phyloP scores from a whole-genome alignment of 2,888 invertebrate species.

The Didymodactylos carnosus region DNA sequence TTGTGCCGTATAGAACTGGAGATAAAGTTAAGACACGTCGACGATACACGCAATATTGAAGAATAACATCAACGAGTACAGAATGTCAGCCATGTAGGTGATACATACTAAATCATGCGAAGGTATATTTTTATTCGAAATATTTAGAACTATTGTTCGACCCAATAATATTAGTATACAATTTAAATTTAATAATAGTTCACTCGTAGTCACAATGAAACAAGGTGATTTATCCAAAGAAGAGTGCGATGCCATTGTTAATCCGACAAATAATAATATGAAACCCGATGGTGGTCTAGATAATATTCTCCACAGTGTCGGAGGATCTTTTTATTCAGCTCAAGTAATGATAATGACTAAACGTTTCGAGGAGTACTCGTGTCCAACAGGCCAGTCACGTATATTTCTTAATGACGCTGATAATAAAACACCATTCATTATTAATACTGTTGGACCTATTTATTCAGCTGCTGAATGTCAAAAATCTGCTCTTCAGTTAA shows the following conservation, averaged over 20 bases:
- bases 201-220: background rate
- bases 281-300: background rate
- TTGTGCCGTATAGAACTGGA: no score
- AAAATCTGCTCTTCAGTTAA: background rate
- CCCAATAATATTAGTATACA: no score
- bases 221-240: background rate
- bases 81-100: no score
- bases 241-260: background rate
- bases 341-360: background rate
- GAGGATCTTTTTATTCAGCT: background rate
- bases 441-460: background rate
- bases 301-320: background rate
- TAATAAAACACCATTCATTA: background rate
- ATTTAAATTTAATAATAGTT: background rate
- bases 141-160: no score
- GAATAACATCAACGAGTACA: no score
- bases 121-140: no score
- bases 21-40: no score
- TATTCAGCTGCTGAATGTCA: background rate
- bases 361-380: background rate
- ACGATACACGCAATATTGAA: no score
- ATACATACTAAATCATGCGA: no score
- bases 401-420: background rate
- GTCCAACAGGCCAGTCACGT: background rate
- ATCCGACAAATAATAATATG: background rate